phyloP scores from a whole-genome alignment of 1,140 invertebrate species.

The Aphelenchoides fujianensis region DNA sequence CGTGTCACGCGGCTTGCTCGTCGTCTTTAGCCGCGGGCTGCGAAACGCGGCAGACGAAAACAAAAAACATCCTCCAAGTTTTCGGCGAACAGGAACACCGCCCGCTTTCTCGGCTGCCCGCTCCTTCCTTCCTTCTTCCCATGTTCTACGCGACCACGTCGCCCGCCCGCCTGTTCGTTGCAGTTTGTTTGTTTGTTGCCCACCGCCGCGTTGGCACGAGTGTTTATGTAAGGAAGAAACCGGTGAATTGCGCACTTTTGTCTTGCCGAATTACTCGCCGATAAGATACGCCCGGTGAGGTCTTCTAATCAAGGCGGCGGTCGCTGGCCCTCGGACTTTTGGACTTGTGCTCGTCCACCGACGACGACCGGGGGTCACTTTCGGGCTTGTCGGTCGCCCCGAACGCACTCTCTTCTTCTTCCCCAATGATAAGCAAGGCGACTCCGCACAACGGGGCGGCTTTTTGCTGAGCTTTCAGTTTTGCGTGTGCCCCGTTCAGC shows the following conservation, averaged over 20 bases:
- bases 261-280: too few relatives aligned
- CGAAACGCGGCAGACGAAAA: background rate
- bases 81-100: too few relatives aligned
- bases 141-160: background rate
- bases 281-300: background rate
- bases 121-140: too few relatives aligned
- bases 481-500: background rate
- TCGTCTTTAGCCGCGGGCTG: background rate
- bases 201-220: background rate
- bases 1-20: background rate
- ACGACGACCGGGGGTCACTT: background rate
- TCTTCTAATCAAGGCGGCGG: background rate
- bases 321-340: background rate
- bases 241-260: too few relatives aligned
- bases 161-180: background rate
- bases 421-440: background rate
- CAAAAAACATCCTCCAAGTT: too few relatives aligned
- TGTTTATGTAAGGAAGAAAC: too few relatives aligned
- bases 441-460: background rate
- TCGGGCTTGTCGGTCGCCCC: background rate
- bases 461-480: conserved; percentile 3
- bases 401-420: background rate
- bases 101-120: background rate
- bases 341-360: background rate
- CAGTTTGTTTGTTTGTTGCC: conserved; percentile 5